These are phyloP conservation scores for Atethmia centrago DNA, from an alignment of 2,888 invertebrate species.

Conservation along the genomic window DNA sequence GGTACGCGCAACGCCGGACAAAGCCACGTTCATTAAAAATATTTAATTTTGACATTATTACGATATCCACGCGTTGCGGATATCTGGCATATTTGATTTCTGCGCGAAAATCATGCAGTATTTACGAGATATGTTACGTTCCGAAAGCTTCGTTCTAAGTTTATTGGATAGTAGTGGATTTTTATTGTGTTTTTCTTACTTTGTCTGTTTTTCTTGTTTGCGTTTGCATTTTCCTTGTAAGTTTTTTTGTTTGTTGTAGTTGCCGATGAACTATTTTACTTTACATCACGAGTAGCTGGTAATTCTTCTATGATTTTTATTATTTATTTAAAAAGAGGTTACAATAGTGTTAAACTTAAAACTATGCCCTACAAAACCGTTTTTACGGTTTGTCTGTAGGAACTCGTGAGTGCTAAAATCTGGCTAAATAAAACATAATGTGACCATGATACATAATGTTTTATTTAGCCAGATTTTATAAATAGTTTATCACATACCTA, in stretches of 20 bases:
- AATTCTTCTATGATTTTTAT: neutral
- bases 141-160: constrained; percentile 37
- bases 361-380: neutral
- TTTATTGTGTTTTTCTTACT: constrained; percentile 9
- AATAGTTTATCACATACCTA: neutral
- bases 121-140: constrained; percentile 60
- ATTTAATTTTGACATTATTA: constrained; percentile 70
- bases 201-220: neutral
- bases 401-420: neutral
- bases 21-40: constrained; percentile 68
- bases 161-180: constrained; percentile 28
- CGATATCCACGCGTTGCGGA: constrained; percentile 52
- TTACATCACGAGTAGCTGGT: neutral
- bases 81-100: constrained; percentile 64
- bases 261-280: neutral
- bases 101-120: constrained; percentile 55
- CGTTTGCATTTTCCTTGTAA: neutral
- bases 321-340: neutral
- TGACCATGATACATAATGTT: neutral
- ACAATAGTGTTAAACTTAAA: neutral
- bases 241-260: neutral
- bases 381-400: neutral
- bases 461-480: neutral
- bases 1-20: constrained; percentile 51
- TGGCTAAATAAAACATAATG: too few species aligned